Evolutionary conservation across 2,797 vertebrate species (phyloP).

Genomic region (Rachycentron canadum): DNA sequence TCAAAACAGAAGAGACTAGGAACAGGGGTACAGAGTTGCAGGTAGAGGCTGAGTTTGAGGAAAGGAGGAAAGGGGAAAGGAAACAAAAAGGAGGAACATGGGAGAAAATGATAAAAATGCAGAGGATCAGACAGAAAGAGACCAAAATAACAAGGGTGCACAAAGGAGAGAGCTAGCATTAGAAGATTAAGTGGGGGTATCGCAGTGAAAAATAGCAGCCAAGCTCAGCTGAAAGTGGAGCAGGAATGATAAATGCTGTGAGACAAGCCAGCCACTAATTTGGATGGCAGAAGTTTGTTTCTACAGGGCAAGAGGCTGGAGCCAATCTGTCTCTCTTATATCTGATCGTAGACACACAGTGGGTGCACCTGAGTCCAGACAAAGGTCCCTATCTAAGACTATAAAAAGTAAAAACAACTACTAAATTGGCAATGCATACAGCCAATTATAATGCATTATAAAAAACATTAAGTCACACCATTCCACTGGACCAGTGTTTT

Average conservation of each 20-base stretch:
- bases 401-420: slow-evolving; percentile 37
- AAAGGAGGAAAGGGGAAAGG: no score
- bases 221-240: slow-evolving; percentile 69
- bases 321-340: slow-evolving; percentile 66
- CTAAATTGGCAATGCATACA: slow-evolving; percentile 22
- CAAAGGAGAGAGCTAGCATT: slow-evolving; percentile 53
- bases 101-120: slow-evolving; percentile 24
- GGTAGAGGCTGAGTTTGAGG: background rate
- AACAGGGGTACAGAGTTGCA: background rate
- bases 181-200: slow-evolving; percentile 68
- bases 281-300: slow-evolving; percentile 69
- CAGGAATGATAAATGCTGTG: slow-evolving; percentile 76
- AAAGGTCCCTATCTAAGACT: slow-evolving; percentile 23
- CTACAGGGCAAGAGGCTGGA: slow-evolving; percentile 47
- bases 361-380: slow-evolving; percentile 63
- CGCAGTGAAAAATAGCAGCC: slow-evolving; percentile 71
- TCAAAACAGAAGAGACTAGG: slow-evolving; percentile 11
- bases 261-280: slow-evolving; percentile 65
- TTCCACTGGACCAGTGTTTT: slow-evolving; percentile 4
- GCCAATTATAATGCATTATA: background rate
- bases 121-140: slow-evolving; percentile 42
- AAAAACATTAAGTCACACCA: slow-evolving; percentile 7
- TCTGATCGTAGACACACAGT: slow-evolving; percentile 59
- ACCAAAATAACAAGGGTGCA: slow-evolving; percentile 48
- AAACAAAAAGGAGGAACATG: background rate